Evolutionary conservation across 2,888 invertebrate genomes (phyloP).

Genomic region (Cryptus armator): DNA sequence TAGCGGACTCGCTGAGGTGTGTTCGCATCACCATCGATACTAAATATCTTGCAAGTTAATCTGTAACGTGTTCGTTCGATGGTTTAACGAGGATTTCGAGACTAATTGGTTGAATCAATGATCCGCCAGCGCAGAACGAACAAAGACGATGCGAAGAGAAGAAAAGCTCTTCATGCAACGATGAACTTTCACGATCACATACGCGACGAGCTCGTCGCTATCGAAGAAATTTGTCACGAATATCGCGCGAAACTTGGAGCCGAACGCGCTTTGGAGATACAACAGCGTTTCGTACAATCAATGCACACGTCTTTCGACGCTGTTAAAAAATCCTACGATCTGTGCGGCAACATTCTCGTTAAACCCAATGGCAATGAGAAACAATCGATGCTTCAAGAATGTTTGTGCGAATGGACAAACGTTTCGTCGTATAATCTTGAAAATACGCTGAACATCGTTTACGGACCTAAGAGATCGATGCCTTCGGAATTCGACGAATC

Average conservation of each 20-base stretch:
- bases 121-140: conserved; percentile 3
- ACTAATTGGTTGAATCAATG: no score
- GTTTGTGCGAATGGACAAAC: conserved; percentile 70
- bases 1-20: conserved; percentile 57
- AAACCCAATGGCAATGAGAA: conserved; percentile 14
- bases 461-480: conserved; percentile 48
- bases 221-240: conserved; percentile 70
- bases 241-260: conserved; percentile 63
- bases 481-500: conserved; percentile 71
- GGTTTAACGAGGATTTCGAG: not conserved
- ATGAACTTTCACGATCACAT: conserved; percentile 63
- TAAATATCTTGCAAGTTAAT: no score
- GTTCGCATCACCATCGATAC: no score
- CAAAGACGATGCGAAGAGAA: conserved; percentile 4
- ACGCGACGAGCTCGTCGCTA: conserved; percentile 56
- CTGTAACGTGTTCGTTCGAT: no score
- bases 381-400: conserved; percentile 19
- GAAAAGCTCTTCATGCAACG: conserved; percentile 4
- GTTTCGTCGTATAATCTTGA: conserved; percentile 46
- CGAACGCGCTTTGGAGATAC: conserved; percentile 59
- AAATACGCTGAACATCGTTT: conserved; percentile 63
- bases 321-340: conserved; percentile 43
- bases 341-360: not conserved
- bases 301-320: conserved; percentile 20
- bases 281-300: conserved; percentile 58